Evolutionary conservation across 2,113 vertebrate species (phyloP).

Genomic region (Microcebus tavaratra): DNA sequence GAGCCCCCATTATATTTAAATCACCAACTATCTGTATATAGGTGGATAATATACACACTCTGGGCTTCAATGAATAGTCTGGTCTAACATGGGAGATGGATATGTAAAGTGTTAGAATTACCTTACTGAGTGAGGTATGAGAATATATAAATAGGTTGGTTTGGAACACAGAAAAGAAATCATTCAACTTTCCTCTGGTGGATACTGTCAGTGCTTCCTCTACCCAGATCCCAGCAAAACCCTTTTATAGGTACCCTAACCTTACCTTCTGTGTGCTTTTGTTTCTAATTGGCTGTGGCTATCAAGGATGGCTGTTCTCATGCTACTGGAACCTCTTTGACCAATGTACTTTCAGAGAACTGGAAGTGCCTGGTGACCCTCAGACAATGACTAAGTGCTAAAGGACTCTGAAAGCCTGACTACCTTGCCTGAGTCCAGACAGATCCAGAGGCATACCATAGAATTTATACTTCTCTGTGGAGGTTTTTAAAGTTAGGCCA

Average conservation of each 20-base stretch:
- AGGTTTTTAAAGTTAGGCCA: background rate
- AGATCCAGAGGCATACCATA: background rate
- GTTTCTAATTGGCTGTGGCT: background rate
- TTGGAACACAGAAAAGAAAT: constrained; percentile 26
- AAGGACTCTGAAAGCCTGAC: background rate
- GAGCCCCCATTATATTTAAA: background rate
- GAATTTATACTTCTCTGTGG: background rate
- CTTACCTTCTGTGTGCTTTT: background rate
- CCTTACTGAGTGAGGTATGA: background rate
- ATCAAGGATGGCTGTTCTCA: background rate
- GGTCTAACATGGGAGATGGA: background rate
- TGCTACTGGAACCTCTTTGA: background rate
- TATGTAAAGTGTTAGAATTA: background rate
- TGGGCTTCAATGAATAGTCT: background rate
- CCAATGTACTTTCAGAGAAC: background rate
- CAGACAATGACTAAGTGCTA: background rate
- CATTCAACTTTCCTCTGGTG: background rate
- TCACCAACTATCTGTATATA: background rate
- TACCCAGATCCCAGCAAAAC: background rate
- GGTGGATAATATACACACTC: background rate
- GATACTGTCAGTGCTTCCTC: background rate
- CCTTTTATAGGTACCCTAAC: background rate
- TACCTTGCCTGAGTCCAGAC: background rate
- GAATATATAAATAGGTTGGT: background rate
- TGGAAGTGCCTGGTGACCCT: background rate